Evolutionary conservation across 2,888 invertebrate genomes (phyloP), one percentile per base, ranked within the genome.

Genomic region (Drosophila engyochracea): DNA sequence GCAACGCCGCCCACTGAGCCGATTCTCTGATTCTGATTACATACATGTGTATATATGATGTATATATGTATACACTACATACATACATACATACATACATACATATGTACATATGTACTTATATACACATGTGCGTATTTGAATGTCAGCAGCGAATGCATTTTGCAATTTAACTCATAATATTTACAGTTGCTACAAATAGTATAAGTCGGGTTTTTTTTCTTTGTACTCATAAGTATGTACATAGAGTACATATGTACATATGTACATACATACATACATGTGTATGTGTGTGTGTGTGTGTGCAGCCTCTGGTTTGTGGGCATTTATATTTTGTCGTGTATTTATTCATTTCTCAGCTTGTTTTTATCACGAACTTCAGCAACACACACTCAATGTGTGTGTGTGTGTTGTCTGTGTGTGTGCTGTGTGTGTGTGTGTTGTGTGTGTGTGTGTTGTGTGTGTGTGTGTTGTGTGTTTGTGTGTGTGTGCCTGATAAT

Each of bases 311-410:
- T 59, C 57, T 68, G 19, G 47, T 37, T 52, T 61, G 30, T 22
- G 22, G n/a, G 31, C 49, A 55, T 68, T 53, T 70, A 59, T 60
- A 47, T 49, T 70, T 75, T 77, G 70, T 80, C 76, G 80, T 76
- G 55, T 73, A 54, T 63, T 66, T 76, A 65, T 70, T 66, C 67
- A 64, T 73, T 76, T 63, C 73, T 69, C 52, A 57, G 60, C 63
- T 81, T 76, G 54, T 66, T 79, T 81, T 70, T 69, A 81, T 77
- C 79, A 79, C 79, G 81, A 76, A 76, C 77, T 77, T 37, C 53
- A 53, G 30, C 47, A 16, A 16, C 25, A 47, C 16, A 22, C 14
- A 22, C 41, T 37, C 12, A 49, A 53, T 28, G 57, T 57, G 57
- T 57, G 44, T 25, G 35, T 49, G 37, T 16, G 16, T 16, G 35